Conservation (phyloP, 2,797 vertebrate species). For the Smutsia temminckii region DNA sequence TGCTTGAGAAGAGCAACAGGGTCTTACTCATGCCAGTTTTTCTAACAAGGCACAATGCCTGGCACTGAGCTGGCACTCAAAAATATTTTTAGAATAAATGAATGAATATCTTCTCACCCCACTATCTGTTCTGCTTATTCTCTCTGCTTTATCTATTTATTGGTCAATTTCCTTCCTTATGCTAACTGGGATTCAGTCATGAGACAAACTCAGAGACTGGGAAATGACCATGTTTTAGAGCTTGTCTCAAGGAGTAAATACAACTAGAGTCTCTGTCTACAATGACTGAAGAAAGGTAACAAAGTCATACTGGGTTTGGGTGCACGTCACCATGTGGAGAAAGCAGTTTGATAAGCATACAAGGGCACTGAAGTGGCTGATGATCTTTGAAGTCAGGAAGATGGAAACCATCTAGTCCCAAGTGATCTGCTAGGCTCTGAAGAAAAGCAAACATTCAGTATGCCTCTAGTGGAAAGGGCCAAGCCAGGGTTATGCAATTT, state of each 20-base stretch:
- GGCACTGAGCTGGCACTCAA: neutral
- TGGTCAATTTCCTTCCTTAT: neutral
- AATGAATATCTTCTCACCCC: neutral
- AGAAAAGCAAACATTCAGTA: neutral
- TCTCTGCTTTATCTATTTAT: conserved; percentile 8
- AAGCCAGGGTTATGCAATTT: neutral
- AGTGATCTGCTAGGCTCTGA: neutral
- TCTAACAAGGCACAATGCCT: neutral
- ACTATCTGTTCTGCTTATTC: neutral
- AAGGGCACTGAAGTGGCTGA: neutral
- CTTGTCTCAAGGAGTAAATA: neutral
- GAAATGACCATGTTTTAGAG: neutral
- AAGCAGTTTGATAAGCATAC: neutral
- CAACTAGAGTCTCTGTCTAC: neutral
- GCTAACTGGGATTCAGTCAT: neutral
- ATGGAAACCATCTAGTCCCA: neutral
- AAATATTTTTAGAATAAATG: conserved; percentile 27
- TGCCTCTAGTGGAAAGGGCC: neutral
- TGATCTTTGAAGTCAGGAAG: neutral
- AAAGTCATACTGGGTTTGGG: neutral
- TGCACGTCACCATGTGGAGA: neutral
- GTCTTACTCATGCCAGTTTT: neutral
- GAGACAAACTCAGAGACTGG: neutral
- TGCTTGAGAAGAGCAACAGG: neutral
- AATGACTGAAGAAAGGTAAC: neutral